Evolutionary conservation across 2,113 vertebrate species (phyloP), one percentile per base, ranked within the genome.

Genomic region (Cynocephalus volans): DNA sequence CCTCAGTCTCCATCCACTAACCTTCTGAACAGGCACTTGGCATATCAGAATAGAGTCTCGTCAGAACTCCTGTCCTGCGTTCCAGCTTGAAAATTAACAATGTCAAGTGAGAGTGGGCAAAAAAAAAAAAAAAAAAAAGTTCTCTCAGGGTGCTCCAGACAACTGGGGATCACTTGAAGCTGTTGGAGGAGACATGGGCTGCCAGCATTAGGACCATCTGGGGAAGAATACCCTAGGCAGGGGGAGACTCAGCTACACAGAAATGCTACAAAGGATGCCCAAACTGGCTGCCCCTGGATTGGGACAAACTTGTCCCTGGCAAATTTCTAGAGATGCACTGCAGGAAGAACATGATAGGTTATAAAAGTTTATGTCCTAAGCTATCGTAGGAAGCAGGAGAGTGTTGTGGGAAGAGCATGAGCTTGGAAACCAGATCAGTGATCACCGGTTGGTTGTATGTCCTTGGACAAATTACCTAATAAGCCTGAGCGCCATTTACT

Each of bases 21-120:
- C 15, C 36, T 96, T 96, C 72, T 85, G 79, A 82, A 95, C 89
- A 33, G 56, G 90, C 54, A 45, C 65, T 31, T 94, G 85, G 93
- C 21, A 96, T 80, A n/a, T 31, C 45, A 28, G 83, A 89, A 19
- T 23, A 15, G 21, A 26, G 79, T 13, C 50, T 73, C 8, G 45
- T 33, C 23, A 56, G 92, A 90, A 96, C 45, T 60, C 83, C 58
- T 88, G 23, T 64, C 52, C 33, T 13, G n/a, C 14, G 33, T 23
- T n/a, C 52, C 62, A 93, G 31, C 93, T 83, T 64, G 96, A 94
- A 83, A 65, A 86, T 33, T 6, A 92, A 93, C 54, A 85, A 76
- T 17, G 86, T 87, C 33, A 92, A 95, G 5, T 93, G 85, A 93
- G n/a, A 13, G 67, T 6, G 8, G n/a, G 6, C 56, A 82, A 70